Percentiles rank a stretch among this genome's conserved stretches.
phyloP scores from a whole-genome alignment of 2,113 vertebrate genomes.

The Riparia riparia region DNA sequence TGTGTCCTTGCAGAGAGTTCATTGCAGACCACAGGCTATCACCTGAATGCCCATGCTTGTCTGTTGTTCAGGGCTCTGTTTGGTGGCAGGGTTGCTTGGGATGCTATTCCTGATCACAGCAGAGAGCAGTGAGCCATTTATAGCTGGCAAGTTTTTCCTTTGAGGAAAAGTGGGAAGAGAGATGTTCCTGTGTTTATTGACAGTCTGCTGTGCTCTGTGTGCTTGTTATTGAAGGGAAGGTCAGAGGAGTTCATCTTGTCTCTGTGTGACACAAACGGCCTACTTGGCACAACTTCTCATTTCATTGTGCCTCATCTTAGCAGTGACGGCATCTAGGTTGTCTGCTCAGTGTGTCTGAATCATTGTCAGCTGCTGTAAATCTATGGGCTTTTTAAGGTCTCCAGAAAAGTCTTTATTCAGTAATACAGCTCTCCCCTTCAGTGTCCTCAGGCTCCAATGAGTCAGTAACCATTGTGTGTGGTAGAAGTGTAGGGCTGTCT shows the following conservation, averaged over 20 bases:
- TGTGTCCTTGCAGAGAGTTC: not conserved
- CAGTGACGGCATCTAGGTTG: not conserved
- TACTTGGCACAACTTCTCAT: not conserved
- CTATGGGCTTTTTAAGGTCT: constrained; percentile 1
- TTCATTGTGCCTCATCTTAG: not conserved
- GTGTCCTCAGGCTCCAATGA: not conserved
- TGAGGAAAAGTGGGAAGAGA: not conserved
- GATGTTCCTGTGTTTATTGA: not conserved
- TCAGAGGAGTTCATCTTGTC: not conserved
- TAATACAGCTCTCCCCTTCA: not conserved
- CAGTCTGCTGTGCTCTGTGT: not conserved
- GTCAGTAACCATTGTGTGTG: not conserved
- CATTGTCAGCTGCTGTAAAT: constrained; percentile 50
- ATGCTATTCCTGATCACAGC: not conserved
- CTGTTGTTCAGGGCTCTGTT: not conserved
- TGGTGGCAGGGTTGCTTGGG: not conserved
- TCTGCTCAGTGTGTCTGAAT: constrained; percentile 16
- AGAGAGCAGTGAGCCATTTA: not conserved
- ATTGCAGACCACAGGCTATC: not conserved
- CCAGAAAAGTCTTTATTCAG: not conserved
- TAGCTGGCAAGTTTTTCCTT: not conserved
- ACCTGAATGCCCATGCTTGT: not conserved
- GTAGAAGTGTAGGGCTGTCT: not conserved
- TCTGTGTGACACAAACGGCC: not conserved
- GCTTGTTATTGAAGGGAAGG: not conserved